Percentiles rank a stretch among this genome's conserved stretches.
phyloP scores from a whole-genome alignment of 1,140 invertebrate species.

The Ostrea denselamellosa region DNA sequence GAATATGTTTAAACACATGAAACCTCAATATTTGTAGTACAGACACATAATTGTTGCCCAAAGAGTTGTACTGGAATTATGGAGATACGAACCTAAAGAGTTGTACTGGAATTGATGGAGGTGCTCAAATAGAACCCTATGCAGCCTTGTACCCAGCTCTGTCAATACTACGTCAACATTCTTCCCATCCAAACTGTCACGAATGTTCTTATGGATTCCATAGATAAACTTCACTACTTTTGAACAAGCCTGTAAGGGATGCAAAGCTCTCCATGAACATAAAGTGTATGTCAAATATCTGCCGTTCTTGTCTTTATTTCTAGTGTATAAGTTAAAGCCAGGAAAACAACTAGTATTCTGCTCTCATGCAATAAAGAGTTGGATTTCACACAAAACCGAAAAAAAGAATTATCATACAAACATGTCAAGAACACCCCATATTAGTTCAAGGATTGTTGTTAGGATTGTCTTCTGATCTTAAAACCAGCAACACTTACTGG shows the following conservation, averaged over 20 bases:
- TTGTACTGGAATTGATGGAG: conserved; percentile 97
- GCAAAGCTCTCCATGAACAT: background rate
- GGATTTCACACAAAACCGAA: background rate
- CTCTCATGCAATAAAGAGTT: background rate
- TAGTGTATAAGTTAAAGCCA: background rate
- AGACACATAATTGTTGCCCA: too few relatives aligned
- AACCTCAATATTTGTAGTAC: too few relatives aligned
- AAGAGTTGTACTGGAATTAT: too few relatives aligned
- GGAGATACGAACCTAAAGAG: conserved; percentile 85
- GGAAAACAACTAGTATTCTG: too few relatives aligned
- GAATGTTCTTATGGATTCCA: conserved; percentile 88
- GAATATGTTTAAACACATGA: too few relatives aligned
- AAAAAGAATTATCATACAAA: background rate
- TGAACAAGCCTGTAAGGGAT: conserved; percentile 87
- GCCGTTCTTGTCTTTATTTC: background rate
- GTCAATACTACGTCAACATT: conserved; percentile 92
- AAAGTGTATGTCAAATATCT: background rate
- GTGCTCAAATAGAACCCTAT: conserved; percentile 97
- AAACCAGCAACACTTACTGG: conserved; percentile 71
- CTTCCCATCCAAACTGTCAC: conserved; percentile 93
- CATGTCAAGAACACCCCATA: background rate
- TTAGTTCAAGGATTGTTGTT: background rate
- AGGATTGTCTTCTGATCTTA: background rate
- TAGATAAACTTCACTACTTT: conserved; percentile 92
- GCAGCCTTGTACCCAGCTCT: conserved; percentile 94